Evolutionary conservation across 2,113 vertebrate species (phyloP).

Genomic region (Pelvicachromis taeniatus): DNA sequence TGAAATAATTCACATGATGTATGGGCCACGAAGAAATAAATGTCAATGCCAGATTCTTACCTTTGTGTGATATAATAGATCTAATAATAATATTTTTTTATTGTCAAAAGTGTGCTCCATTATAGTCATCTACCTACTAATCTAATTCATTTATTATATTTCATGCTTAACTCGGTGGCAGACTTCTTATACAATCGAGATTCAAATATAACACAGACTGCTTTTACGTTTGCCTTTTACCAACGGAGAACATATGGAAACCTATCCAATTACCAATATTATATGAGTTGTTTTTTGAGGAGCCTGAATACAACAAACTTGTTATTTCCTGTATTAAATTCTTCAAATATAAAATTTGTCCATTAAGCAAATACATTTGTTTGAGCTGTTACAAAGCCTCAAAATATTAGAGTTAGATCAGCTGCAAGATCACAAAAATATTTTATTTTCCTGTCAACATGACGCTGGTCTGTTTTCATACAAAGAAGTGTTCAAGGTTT

Average conservation of each 20-base stretch:
- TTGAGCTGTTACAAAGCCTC: neutral
- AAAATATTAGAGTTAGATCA: neutral
- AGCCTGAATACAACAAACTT: neutral
- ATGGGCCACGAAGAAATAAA: neutral
- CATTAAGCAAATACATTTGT: neutral
- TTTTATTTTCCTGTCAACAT: neutral
- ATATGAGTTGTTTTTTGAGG: neutral
- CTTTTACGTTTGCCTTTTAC: neutral
- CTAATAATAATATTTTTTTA: neutral
- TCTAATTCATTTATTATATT: neutral
- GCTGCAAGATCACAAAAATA: neutral
- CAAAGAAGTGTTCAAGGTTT: neutral
- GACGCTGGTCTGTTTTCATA: neutral
- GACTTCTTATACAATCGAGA: neutral
- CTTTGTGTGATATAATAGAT: neutral
- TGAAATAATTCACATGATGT: neutral
- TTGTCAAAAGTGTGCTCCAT: neutral
- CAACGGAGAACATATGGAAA: neutral
- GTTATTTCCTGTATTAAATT: neutral
- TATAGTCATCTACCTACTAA: neutral
- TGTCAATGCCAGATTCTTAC: neutral
- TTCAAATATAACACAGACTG: neutral
- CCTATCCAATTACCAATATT: neutral
- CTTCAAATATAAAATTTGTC: neutral
- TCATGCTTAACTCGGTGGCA: neutral